Evolutionary conservation across 2,797 vertebrate genomes (phyloP).

Genomic region (Karalla daura): DNA sequence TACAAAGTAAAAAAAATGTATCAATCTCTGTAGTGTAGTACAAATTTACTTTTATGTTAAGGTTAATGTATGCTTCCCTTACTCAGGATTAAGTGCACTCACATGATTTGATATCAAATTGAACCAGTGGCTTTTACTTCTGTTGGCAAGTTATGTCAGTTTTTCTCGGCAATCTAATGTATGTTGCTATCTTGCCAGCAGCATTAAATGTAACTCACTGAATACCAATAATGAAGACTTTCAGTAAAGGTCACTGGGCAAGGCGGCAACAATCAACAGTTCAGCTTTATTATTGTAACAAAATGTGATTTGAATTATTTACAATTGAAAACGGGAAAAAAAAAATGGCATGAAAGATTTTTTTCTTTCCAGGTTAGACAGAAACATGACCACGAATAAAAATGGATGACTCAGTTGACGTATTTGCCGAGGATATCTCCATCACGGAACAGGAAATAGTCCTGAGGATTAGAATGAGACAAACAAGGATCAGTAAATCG

Average conservation of each 20-base stretch:
- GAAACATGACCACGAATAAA: slow-evolving; percentile 14
- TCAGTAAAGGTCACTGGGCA: not conserved
- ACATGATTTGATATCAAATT: no score
- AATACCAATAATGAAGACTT: not conserved
- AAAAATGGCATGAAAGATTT: slow-evolving; percentile 58
- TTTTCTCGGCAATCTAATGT: not conserved
- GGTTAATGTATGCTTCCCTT: no score
- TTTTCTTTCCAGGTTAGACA: slow-evolving; percentile 43
- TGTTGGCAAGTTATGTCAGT: no score
- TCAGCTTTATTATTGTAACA: slow-evolving; percentile 85
- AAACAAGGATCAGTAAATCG: not conserved
- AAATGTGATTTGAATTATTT: slow-evolving; percentile 86
- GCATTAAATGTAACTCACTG: not conserved
- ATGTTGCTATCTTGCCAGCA: no score
- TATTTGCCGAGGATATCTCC: slow-evolving; percentile 97
- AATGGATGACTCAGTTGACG: slow-evolving; percentile 81
- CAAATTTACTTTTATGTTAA: no score
- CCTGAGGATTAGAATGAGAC: slow-evolving; percentile 80
- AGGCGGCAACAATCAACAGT: slow-evolving; percentile 32
- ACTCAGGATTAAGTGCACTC: no score
- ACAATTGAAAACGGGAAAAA: slow-evolving; percentile 79
- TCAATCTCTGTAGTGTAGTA: no score
- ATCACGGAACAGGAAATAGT: slow-evolving; percentile 98
- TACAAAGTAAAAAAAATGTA: no score
- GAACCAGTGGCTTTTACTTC: no score